Conservation (phyloP, 2,113 vertebrate genomes). For the Bostrychus sinensis region DNA sequence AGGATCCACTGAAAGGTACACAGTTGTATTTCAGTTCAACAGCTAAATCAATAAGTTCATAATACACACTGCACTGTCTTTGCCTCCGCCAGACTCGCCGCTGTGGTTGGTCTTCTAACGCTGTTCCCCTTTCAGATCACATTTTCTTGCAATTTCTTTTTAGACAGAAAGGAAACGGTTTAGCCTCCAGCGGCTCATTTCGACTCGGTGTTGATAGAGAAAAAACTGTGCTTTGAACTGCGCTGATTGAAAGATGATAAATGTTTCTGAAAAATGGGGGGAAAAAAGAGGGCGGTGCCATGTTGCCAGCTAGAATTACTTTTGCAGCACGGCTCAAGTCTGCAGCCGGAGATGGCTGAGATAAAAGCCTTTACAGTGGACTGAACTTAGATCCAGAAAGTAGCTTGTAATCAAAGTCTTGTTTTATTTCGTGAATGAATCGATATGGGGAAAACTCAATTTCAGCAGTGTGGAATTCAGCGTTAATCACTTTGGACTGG, state of each 20-base stretch:
- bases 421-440: constrained; percentile 45
- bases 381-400: constrained; percentile 20
- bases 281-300: neutral
- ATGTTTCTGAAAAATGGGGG: constrained; percentile 31
- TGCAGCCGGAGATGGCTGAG: constrained; percentile 25
- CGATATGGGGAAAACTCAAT: constrained; percentile 17
- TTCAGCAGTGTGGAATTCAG: constrained; percentile 33
- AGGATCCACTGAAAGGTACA: neutral
- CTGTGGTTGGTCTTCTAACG: constrained; percentile 10
- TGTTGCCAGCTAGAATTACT: constrained; percentile 6
- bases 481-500: constrained; percentile 38
- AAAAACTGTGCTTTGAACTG: constrained; percentile 1
- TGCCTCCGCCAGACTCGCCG: constrained; percentile 12
- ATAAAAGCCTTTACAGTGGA: constrained; percentile 6
- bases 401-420: constrained; percentile 29
- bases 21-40: constrained; percentile 27
- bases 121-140: constrained; percentile 19
- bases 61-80: constrained; percentile 9
- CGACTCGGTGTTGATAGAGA: constrained; percentile 5
- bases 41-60: constrained; percentile 24
- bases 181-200: constrained; percentile 40
- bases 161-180: constrained; percentile 15
- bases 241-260: constrained; percentile 40
- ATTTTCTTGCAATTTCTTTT: constrained; percentile 28
- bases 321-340: neutral